Conservation (phyloP, 2,113 vertebrate genomes). For the Dissostichus mawsoni region DNA sequence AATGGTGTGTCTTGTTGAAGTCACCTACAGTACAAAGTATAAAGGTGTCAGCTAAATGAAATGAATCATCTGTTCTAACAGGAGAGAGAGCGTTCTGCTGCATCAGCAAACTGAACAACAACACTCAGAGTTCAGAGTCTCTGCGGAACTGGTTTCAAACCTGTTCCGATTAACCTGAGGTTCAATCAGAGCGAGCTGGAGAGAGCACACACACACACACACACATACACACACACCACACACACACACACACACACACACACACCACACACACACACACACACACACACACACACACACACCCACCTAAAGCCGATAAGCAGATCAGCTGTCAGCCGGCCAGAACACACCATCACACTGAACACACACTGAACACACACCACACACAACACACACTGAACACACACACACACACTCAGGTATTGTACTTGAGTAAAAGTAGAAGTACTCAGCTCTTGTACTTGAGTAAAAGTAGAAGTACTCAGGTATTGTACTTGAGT, state of each 20-base stretch:
- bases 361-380: background rate
- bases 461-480: too few species aligned
- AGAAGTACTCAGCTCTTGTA: too few species aligned
- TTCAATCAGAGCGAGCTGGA: constrained; percentile 52
- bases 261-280: constrained; percentile 32
- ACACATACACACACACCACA: too few species aligned
- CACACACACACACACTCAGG: too few species aligned
- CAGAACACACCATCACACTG: constrained; percentile 19
- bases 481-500: too few species aligned
- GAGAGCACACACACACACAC: constrained; percentile 46
- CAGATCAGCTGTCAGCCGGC: constrained; percentile 70
- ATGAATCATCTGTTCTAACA: too few species aligned
- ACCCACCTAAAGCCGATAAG: constrained; percentile 78
- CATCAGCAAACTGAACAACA: constrained; percentile 23
- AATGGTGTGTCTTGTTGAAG: too few species aligned
- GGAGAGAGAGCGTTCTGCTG: constrained; percentile 14
- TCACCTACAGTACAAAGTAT: too few species aligned
- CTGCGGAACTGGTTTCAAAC: constrained; percentile 72
- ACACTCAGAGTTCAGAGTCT: constrained; percentile 5
- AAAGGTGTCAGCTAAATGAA: too few species aligned
- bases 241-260: too few species aligned
- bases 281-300: constrained; percentile 28
- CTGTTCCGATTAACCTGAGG: constrained; percentile 72
- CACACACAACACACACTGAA: background rate
- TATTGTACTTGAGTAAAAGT: too few species aligned